Evolutionary conservation across 2,888 invertebrate species (phyloP).

Genomic region (Tipula unca): DNA sequence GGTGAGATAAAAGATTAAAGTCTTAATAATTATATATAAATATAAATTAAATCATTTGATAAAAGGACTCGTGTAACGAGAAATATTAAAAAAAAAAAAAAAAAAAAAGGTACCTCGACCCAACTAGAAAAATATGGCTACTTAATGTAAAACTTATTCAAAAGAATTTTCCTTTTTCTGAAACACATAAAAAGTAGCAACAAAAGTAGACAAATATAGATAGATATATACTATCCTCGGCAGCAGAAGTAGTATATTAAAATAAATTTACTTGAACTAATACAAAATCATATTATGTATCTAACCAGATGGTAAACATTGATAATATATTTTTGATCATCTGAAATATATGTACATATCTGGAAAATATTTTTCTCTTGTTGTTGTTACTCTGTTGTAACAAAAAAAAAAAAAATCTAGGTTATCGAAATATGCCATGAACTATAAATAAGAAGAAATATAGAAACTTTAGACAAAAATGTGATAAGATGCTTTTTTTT

Average conservation of each 20-base stretch:
- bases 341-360: background rate
- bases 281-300: background rate
- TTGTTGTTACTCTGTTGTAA: background rate
- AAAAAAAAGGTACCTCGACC: background rate
- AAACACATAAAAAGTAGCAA: background rate
- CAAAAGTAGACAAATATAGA: background rate
- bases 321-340: background rate
- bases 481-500: background rate
- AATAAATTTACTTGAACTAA: constrained; percentile 14
- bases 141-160: background rate
- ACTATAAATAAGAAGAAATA: background rate
- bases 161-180: background rate
- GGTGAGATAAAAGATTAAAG: constrained; percentile 8
- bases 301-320: background rate
- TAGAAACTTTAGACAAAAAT: background rate
- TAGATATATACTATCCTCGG: background rate
- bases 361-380: background rate
- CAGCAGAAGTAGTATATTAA: background rate
- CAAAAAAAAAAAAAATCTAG: background rate
- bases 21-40: constrained; percentile 8
- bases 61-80: background rate
- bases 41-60: constrained; percentile 8
- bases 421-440: background rate
- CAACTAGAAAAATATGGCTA: background rate
- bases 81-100: background rate